Evolutionary conservation across 2,797 vertebrate genomes (phyloP).

Genomic region (Gephyroberyx darwinii): DNA sequence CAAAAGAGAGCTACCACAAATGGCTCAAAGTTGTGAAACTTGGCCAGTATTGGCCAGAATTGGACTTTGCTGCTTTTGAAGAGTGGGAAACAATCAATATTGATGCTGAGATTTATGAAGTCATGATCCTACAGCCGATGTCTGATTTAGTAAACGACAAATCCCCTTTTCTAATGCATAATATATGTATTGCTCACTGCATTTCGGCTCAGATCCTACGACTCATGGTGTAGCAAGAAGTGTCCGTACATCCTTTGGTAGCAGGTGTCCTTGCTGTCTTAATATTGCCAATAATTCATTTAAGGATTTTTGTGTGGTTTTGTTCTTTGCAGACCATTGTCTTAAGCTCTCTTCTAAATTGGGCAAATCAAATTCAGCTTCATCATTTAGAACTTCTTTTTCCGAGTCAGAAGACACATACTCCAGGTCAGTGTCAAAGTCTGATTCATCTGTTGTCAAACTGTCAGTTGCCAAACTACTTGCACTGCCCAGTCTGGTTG

Average conservation of each 20-base stretch:
- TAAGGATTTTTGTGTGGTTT: constrained; percentile 22
- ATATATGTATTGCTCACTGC: constrained; percentile 35
- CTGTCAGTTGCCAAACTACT: neutral
- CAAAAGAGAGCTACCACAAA: constrained; percentile 43
- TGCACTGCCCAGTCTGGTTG: neutral
- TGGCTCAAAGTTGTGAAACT: constrained; percentile 26
- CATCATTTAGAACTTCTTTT: too few species aligned
- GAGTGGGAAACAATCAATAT: constrained; percentile 46
- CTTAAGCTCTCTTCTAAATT: too few species aligned
- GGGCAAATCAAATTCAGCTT: too few species aligned
- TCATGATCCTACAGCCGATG: neutral
- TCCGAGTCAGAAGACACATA: too few species aligned
- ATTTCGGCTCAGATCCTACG: constrained; percentile 23
- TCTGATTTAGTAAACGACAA: constrained; percentile 10
- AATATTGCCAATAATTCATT: constrained; percentile 34
- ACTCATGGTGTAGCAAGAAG: constrained; percentile 31
- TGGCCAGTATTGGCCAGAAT: constrained; percentile 42
- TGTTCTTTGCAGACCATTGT: constrained; percentile 24
- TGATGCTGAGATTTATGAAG: constrained; percentile 23
- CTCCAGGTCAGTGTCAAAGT: constrained; percentile 21
- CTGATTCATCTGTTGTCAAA: constrained; percentile 10
- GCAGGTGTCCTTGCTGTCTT: constrained; percentile 34
- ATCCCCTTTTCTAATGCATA: constrained; percentile 39
- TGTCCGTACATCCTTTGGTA: constrained; percentile 38
- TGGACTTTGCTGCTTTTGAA: constrained; percentile 38